Base-by-base conservation (phyloP, 2,113 vertebrate species). In the Grammomys dolichurus region DNA sequence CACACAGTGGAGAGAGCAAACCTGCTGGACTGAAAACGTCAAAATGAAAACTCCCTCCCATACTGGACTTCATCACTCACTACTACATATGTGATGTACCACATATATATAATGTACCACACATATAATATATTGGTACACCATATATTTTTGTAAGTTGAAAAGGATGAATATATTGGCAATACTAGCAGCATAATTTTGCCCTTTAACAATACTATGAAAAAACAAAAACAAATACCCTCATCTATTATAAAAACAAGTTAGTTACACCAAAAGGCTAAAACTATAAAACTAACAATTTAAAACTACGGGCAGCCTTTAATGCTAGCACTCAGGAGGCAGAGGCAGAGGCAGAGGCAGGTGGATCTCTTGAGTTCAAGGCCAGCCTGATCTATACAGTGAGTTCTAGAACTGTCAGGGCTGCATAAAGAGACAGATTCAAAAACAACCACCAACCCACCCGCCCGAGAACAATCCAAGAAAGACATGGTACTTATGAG, bases 241-340 rank as follows among this genome's bases (percentile, higher is more conserved):
- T 11, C 8, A 78, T n/a, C 28, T 87, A 93, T 80, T 94, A 85
- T 65, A 69, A 86, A 91, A 96, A 43, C 72, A 56, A 40, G n/a
- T 54, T 80, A 58, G 19, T 7, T 82, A 54, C 16, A 85, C 3
- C 10, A 40, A 87, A 89, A 10, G 22, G n/a, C 90, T 90, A 90
- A 70, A 92, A 89, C 20, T 86, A 92, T 54, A 26, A 13, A 95
- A 60, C 5, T 77, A 70, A 94, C 73, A 36, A 78, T 51, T 70
- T 91, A 72, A 94, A 95, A 84, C 13, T 10, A 86, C 48, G 43
- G 48, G 40, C 14, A 60, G 51, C 1, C 24, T 40, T 63, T 84
- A 63, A 43, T 40, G 24, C 7, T 7, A 81, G 33, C 78, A n/a
- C 10, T 78, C 24, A 28, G 46, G 46, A 63, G 58, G n/a, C 58